A percentile compares a stretch with the other conserved stretches of the same genome.
These are phyloP conservation scores for Nineta flava DNA, from an alignment of 2,888 invertebrate genomes.

Conservation along the genomic window DNA sequence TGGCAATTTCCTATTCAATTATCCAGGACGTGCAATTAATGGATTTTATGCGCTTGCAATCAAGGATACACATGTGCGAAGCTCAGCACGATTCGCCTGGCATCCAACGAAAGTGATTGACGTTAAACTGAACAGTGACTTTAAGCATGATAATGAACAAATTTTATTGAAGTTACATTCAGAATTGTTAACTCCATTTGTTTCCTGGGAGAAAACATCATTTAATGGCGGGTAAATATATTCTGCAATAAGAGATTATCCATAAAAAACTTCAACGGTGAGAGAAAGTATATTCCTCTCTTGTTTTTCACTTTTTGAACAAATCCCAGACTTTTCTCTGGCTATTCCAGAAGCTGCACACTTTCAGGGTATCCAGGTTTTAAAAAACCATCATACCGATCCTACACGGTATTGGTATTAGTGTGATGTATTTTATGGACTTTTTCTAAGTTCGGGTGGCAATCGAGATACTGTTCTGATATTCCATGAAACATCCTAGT, in stretches of 20 bases:
- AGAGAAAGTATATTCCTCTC: neutral
- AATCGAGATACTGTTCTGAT: no score
- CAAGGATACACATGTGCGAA: conserved; percentile 24
- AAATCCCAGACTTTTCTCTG: no score
- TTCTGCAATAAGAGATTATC: neutral
- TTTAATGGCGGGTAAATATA: conserved; percentile 30
- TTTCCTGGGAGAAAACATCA: conserved; percentile 37
- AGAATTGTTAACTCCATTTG: conserved; percentile 36
- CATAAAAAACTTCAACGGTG: neutral
- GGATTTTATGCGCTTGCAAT: conserved; percentile 46
- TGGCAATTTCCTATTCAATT: conserved; percentile 47
- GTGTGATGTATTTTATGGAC: no score
- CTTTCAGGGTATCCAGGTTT: no score
- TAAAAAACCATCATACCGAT: no score
- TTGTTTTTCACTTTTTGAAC: no score
- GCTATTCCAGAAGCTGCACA: no score
- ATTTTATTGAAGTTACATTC: conserved; percentile 29
- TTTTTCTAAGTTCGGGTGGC: no score
- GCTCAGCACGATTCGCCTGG: conserved; percentile 46
- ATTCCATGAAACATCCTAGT: no score
- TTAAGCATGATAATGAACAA: conserved; percentile 33
- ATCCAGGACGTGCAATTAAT: conserved; percentile 58
- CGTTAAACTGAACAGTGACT: conserved; percentile 41
- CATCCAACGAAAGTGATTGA: conserved; percentile 44
- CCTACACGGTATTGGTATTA: no score